Conservation (phyloP, 1,140 invertebrate species). For the Neuroterus valhalla region DNA sequence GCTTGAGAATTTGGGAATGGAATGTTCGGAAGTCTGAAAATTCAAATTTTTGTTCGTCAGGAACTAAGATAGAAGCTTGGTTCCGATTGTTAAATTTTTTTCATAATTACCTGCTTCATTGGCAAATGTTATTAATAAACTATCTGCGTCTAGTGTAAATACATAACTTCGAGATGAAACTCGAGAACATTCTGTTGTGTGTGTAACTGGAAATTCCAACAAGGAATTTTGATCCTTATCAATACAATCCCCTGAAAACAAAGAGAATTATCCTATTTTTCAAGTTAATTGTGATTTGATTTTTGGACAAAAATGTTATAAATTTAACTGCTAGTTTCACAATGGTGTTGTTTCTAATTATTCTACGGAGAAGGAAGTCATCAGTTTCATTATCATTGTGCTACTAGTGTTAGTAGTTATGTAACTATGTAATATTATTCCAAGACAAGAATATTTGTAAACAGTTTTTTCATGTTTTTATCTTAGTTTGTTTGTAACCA, state of each 20-base stretch:
- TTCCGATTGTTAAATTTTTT: constrained; percentile 26
- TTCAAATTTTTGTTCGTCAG: background rate
- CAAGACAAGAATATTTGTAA: no score
- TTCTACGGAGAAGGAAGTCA: no score
- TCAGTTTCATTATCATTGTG: no score
- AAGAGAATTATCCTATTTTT: constrained; percentile 32
- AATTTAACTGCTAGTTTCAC: background rate
- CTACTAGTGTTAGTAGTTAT: no score
- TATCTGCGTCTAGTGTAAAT: constrained; percentile 83
- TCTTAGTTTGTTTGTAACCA: no score
- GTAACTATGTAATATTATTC: no score
- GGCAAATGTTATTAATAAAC: constrained; percentile 74
- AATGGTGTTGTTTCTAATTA: no score
- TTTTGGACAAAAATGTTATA: background rate
- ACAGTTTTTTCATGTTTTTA: no score
- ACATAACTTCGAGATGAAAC: constrained; percentile 81
- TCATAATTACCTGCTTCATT: constrained; percentile 69
- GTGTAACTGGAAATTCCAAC: constrained; percentile 81
- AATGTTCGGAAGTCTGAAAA: constrained; percentile 83
- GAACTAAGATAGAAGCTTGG: background rate
- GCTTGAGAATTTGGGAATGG: constrained; percentile 85
- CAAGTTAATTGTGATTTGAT: constrained; percentile 13
- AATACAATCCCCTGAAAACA: constrained; percentile 55
- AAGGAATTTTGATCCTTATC: constrained; percentile 63
- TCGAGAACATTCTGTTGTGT: constrained; percentile 81